Conservation (phyloP, 2,797 vertebrate genomes). For the Falco rusticolus region DNA sequence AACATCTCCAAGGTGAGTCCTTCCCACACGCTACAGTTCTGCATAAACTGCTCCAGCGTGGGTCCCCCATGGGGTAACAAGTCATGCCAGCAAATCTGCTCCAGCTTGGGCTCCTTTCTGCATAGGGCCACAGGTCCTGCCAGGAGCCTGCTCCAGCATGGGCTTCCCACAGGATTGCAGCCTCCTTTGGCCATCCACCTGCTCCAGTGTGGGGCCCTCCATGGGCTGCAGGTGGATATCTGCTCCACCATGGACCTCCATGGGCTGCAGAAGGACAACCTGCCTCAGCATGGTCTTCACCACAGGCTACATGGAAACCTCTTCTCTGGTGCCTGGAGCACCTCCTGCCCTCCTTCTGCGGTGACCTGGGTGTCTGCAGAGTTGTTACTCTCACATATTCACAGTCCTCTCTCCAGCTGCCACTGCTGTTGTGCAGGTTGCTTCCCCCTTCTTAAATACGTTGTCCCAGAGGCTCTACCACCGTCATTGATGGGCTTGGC, state of each 20-base stretch:
- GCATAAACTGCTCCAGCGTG: not conserved
- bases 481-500: fast-evolving
- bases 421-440: not conserved
- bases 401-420: not conserved
- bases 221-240: not conserved
- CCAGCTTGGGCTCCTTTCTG: too few species aligned
- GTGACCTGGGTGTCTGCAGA: too few species aligned
- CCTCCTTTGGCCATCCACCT: too few species aligned
- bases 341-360: not conserved
- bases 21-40: too few species aligned
- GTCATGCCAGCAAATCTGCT: not conserved
- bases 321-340: not conserved
- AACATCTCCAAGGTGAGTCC: too few species aligned
- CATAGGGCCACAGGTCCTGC: too few species aligned
- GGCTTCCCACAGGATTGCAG: too few species aligned
- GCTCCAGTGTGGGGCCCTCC: too few species aligned
- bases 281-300: not conserved
- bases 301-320: not conserved
- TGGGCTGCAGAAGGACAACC: not conserved
- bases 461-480: not conserved
- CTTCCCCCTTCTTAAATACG: not conserved
- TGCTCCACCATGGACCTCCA: not conserved
- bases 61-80: fast-evolving
- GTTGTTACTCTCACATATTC: not conserved
- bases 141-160: too few species aligned